Conservation (phyloP, 2,113 vertebrate genomes). For the Holacanthus passer region DNA sequence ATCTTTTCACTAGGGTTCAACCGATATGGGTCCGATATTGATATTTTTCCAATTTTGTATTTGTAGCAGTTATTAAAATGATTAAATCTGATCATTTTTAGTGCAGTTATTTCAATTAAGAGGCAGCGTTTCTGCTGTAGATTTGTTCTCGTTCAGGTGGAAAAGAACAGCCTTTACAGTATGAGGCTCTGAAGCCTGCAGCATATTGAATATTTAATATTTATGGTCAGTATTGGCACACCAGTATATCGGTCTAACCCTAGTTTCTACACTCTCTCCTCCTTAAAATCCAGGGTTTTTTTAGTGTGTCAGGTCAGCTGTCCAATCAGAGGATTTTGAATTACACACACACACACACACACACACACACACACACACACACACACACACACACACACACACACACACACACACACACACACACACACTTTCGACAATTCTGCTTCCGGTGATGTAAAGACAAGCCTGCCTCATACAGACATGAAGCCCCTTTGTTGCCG, state of each 20-base stretch:
- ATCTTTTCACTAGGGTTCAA: constrained; percentile 43
- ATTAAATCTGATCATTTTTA: constrained; percentile 24
- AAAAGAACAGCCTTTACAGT: neutral
- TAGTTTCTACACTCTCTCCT: neutral
- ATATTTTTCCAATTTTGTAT: constrained; percentile 51
- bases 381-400: neutral
- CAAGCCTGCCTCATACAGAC: neutral
- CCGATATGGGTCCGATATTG: constrained; percentile 25
- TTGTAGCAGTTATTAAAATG: constrained; percentile 35
- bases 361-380: neutral
- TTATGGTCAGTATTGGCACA: constrained; percentile 10
- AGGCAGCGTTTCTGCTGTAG: neutral
- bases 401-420: neutral
- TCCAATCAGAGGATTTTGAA: constrained; percentile 16
- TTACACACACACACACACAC: neutral
- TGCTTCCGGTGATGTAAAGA: neutral
- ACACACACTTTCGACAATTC: neutral
- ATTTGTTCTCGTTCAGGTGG: neutral
- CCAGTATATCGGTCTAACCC: constrained; percentile 14
- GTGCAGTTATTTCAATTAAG: neutral
- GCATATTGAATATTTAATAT: neutral
- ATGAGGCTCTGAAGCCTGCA: neutral
- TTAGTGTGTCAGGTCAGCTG: constrained; percentile 17
- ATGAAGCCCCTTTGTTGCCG: neutral
- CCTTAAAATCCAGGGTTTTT: constrained; percentile 40